Evolutionary conservation across 2,113 vertebrate species (phyloP).

Genomic region (Pomatorhinus ruficollis): DNA sequence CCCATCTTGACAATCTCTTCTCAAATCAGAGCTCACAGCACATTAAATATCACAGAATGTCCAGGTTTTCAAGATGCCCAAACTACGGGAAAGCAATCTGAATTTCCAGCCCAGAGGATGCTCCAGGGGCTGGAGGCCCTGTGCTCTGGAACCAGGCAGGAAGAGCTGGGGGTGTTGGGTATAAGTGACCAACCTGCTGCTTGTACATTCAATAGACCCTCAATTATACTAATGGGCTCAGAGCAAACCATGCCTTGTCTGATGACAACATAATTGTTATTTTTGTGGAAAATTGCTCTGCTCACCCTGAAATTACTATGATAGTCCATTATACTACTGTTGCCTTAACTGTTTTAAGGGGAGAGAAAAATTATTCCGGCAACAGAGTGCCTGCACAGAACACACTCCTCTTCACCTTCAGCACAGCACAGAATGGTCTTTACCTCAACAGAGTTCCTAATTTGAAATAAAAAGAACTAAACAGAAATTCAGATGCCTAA

Average conservation of each 20-base stretch:
- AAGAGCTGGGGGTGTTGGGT: neutral
- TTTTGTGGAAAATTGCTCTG: neutral
- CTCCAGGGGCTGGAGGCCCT: neutral
- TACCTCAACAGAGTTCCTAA: neutral
- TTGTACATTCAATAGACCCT: accelerated
- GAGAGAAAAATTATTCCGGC: neutral
- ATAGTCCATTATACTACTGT: neutral
- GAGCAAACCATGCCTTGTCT: neutral
- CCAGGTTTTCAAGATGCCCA: neutral
- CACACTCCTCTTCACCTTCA: neutral
- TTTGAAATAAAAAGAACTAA: neutral
- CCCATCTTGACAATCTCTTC: neutral
- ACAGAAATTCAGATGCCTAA: neutral
- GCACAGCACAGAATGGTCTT: neutral
- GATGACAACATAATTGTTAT: neutral
- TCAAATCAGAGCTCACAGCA: neutral
- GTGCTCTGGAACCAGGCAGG: neutral
- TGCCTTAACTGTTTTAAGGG: neutral
- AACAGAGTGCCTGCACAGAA: neutral
- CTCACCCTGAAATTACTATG: neutral
- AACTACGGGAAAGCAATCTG: neutral
- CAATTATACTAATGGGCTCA: neutral
- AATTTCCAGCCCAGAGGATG: neutral
- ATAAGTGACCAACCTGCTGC: neutral
- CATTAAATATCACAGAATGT: neutral